Conservation (phyloP, 2,888 invertebrate genomes). For the Xanthia togata region DNA sequence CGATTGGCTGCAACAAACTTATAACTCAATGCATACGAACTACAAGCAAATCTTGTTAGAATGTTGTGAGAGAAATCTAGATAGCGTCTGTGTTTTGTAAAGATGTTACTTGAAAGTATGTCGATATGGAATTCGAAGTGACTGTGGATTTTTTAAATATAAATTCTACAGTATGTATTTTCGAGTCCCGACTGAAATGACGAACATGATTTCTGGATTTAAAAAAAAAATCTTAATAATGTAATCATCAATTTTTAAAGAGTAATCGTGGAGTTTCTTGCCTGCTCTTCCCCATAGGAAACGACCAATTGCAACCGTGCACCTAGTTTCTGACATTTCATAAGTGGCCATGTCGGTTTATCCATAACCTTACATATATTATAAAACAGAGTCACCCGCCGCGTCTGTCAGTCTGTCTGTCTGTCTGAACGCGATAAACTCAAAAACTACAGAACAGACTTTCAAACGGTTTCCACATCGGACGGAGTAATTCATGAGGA, state of each 20-base stretch:
- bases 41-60: conserved; percentile 3
- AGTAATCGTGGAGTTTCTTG: neutral
- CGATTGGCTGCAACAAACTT: conserved; percentile 36
- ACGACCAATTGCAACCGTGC: neutral
- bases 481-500: no score
- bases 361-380: no score
- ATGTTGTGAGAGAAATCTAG: conserved; percentile 3
- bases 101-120: neutral
- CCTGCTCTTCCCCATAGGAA: neutral
- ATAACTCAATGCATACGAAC: neutral
- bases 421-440: no score
- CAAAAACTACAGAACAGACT: no score
- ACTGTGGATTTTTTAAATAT: neutral
- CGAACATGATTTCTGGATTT: neutral
- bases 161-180: neutral
- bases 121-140: neutral
- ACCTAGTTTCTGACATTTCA: no score
- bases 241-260: neutral
- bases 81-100: neutral
- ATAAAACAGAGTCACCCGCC: no score
- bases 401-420: no score
- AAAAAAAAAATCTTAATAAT: neutral
- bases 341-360: neutral
- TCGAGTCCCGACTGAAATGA: no score
- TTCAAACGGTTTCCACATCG: no score